Percentiles rank a stretch among this genome's conserved stretches.
These are phyloP conservation scores for Netelia fuscicornis DNA, from an alignment of 2,888 invertebrate genomes.

Conservation along the genomic window DNA sequence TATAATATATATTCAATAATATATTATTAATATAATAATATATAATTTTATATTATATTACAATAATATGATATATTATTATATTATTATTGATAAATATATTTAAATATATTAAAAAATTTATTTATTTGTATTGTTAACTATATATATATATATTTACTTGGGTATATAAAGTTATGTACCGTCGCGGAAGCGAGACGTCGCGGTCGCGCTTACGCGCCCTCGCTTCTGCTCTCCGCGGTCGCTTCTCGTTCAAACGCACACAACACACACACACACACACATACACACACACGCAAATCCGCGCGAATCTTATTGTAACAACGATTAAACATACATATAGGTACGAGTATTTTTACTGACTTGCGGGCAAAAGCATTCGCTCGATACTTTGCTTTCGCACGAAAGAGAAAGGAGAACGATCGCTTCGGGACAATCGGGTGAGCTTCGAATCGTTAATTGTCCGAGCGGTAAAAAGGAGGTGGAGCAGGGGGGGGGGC, in stretches of 20 bases:
- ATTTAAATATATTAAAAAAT: too few relatives aligned
- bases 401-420: slow-evolving; percentile 72
- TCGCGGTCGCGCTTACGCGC: slow-evolving; percentile 40
- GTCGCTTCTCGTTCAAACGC: slow-evolving; percentile 34
- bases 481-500: too few relatives aligned
- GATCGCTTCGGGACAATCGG: background rate
- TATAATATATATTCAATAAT: too few relatives aligned
- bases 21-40: too few relatives aligned
- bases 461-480: slow-evolving; percentile 5
- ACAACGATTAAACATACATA: slow-evolving; percentile 24
- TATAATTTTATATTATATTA: too few relatives aligned
- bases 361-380: background rate
- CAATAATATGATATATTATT: too few relatives aligned
- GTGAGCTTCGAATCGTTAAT: slow-evolving; percentile 12
- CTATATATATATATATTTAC: background rate
- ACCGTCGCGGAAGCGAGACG: slow-evolving; percentile 45
- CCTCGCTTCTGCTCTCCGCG: slow-evolving; percentile 21
- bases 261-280: background rate
- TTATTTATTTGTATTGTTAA: too few relatives aligned
- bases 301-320: slow-evolving; percentile 19
- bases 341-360: background rate
- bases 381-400: slow-evolving; percentile 41
- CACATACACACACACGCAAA: background rate
- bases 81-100: too few relatives aligned
- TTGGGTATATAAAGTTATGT: background rate